Percentiles rank a stretch among this genome's conserved stretches.
Conservation (phyloP, 2,113 vertebrate genomes). For the Apeltes quadracus region DNA sequence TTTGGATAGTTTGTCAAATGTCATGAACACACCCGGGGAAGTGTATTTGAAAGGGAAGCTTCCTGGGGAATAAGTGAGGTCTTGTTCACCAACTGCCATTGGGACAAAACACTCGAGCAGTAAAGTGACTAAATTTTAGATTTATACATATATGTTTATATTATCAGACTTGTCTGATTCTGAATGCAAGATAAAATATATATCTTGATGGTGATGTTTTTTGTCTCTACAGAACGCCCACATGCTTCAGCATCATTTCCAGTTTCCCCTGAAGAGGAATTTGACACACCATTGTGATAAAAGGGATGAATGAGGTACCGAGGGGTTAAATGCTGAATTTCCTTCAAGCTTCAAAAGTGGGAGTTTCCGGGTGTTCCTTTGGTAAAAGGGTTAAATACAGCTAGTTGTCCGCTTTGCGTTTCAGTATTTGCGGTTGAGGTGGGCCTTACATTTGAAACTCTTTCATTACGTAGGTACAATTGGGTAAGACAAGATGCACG, state of each 20-base stretch:
- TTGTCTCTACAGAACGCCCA: conserved; percentile 47
- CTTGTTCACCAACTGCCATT: neutral
- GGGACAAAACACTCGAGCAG: neutral
- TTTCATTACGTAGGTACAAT: no score
- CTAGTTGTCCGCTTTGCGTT: conserved; percentile 3
- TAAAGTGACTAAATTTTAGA: no score
- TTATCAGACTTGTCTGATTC: conserved; percentile 32
- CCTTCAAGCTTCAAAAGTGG: neutral
- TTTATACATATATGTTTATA: no score
- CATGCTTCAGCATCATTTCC: conserved; percentile 58
- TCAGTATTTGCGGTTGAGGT: neutral
- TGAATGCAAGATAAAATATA: conserved; percentile 8
- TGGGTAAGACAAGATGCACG: neutral
- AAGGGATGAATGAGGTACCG: conserved; percentile 82
- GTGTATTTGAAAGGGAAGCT: conserved; percentile 3
- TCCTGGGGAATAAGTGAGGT: conserved; percentile 7
- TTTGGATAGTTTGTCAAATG: conserved; percentile 42
- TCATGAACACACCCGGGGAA: conserved; percentile 37
- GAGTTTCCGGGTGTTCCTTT: neutral
- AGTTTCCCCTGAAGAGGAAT: conserved; percentile 67
- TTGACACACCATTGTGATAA: conserved; percentile 59
- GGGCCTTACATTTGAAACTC: neutral
- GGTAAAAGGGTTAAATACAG: neutral
- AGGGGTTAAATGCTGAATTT: conserved; percentile 5
- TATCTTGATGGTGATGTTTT: no score